These are phyloP conservation scores for Lochmaea crataegi DNA, from an alignment of 2,888 invertebrate genomes.

Conservation along the genomic window DNA sequence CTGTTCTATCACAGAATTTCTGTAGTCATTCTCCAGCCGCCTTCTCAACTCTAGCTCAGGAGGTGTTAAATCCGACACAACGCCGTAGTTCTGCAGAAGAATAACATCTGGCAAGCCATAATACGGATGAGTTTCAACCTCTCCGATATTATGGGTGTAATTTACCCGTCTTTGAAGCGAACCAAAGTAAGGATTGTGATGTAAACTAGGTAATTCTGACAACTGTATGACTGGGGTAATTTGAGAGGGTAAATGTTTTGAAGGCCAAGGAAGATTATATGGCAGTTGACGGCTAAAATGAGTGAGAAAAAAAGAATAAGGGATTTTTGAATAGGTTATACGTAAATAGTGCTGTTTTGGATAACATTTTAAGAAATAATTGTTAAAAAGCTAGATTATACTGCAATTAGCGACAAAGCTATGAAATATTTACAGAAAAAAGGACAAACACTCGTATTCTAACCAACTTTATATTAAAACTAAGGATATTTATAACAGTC, in stretches of 20 bases:
- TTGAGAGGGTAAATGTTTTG: constrained; percentile 55
- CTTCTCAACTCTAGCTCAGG: constrained; percentile 37
- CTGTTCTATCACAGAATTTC: constrained; percentile 51
- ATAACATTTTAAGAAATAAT: constrained; percentile 14
- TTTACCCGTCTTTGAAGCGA: constrained; percentile 47
- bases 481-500: background rate
- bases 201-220: constrained; percentile 53
- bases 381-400: background rate
- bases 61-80: constrained; percentile 44
- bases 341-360: constrained; percentile 29
- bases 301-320: constrained; percentile 49
- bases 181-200: constrained; percentile 50
- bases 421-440: background rate
- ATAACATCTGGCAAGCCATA: constrained; percentile 54
- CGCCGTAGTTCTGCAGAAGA: constrained; percentile 54
- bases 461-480: background rate
- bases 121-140: constrained; percentile 41
- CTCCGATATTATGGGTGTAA: constrained; percentile 40
- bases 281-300: constrained; percentile 62
- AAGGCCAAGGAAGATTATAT: constrained; percentile 61
- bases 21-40: constrained; percentile 50
- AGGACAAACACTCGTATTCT: no score
- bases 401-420: background rate
- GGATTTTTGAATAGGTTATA: constrained; percentile 40
- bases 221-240: constrained; percentile 53